Conservation (phyloP, 1,140 invertebrate genomes). For the Parasteatoda tepidariorum region DNA sequence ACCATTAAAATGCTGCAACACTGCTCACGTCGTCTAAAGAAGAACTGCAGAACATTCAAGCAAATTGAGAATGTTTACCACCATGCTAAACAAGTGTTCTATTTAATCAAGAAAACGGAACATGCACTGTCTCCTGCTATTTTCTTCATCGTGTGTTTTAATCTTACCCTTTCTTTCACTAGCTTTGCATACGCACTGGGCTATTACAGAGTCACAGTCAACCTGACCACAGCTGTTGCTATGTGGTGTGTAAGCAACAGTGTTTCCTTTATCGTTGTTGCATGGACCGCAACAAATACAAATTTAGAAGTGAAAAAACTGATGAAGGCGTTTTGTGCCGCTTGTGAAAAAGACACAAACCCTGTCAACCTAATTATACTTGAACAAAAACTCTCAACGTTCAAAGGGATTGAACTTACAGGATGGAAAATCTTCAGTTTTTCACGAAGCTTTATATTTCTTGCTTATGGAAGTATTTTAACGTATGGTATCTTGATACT, state of each 20-base stretch:
- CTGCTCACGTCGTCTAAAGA: neutral
- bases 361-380: neutral
- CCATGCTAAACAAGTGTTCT: neutral
- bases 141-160: constrained; percentile 8
- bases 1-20: neutral
- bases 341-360: neutral
- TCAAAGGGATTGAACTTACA: constrained; percentile 14
- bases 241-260: neutral
- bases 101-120: constrained; percentile 10
- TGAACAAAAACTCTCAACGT: neutral
- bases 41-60: neutral
- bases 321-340: neutral
- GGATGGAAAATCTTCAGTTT: constrained; percentile 47
- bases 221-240: neutral
- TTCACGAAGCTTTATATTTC: neutral
- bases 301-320: neutral
- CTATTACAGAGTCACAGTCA: neutral
- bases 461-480: constrained; percentile 1
- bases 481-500: constrained; percentile 39
- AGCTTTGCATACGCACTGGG: constrained; percentile 28
- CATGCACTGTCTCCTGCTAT: neutral
- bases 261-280: constrained; percentile 12
- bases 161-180: constrained; percentile 10
- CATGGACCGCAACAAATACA: constrained; percentile 9
- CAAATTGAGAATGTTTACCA: neutral